phyloP scores from a whole-genome alignment of 92 coral and sea anemone genomes.

The Actinostola sp. region DNA sequence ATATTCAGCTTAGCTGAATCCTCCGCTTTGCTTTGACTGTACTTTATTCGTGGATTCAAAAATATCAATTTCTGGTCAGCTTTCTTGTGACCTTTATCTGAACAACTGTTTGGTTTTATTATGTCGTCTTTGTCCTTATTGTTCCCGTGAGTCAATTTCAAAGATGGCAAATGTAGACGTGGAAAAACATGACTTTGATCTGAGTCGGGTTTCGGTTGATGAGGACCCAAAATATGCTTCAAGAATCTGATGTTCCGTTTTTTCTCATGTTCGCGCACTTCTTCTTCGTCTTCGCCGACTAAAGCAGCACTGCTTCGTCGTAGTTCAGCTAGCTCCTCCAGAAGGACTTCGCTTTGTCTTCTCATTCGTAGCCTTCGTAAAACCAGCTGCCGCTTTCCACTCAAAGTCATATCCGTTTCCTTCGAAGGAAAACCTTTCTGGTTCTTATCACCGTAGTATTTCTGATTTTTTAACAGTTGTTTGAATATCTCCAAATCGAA shows the following conservation, averaged over 20 bases:
- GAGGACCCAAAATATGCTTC: constrained; percentile 2
- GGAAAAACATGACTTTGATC: not conserved
- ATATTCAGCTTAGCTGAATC: constrained; percentile 28
- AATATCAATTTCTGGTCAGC: constrained; percentile 16
- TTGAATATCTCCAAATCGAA: constrained; percentile 1
- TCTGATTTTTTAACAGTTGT: constrained; percentile 4
- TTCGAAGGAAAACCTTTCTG: not conserved
- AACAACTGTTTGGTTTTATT: not conserved
- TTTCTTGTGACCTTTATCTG: not conserved
- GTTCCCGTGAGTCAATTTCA: not conserved
- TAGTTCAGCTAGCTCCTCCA: constrained; percentile 14
- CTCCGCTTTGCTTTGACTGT: constrained; percentile 22
- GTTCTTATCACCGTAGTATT: not conserved
- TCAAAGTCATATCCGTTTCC: not conserved
- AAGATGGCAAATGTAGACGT: not conserved
- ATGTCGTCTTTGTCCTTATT: not conserved
- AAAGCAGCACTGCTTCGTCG: not conserved
- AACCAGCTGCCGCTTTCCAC: constrained; percentile 2
- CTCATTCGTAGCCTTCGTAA: constrained; percentile 1
- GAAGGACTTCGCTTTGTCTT: constrained; percentile 18
- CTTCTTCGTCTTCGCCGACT: not conserved
- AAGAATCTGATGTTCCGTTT: not conserved
- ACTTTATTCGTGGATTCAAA: constrained; percentile 13
- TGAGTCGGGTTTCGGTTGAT: not conserved
- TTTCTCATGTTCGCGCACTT: not conserved